phyloP scores from a whole-genome alignment of 1,140 invertebrate genomes.

The Drosophila parabipectinata region DNA sequence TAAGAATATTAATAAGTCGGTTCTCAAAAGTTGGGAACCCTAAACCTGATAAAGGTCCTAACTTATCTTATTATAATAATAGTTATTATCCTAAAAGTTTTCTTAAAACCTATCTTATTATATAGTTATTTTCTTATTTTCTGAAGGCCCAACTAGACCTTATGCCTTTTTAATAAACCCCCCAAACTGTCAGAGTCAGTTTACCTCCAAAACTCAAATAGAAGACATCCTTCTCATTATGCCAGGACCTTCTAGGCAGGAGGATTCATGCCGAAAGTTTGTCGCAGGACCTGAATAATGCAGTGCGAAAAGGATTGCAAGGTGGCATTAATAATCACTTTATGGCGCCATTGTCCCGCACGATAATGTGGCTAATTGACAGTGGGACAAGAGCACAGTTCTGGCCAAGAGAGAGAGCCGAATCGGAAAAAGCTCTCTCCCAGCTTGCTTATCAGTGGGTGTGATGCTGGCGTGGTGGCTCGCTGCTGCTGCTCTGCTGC shows the following conservation, averaged over 20 bases:
- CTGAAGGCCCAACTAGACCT: too few species aligned
- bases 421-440: constrained; percentile 49
- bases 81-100: too few species aligned
- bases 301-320: constrained; percentile 29
- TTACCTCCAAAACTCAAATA: not conserved
- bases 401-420: constrained; percentile 23
- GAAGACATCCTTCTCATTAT: constrained; percentile 8
- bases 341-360: constrained; percentile 39
- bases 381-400: constrained; percentile 7
- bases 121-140: not conserved
- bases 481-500: constrained; percentile 24
- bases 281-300: constrained; percentile 20
- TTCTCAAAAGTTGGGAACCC: too few species aligned
- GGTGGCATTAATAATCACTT: constrained; percentile 47
- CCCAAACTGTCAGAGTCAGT: constrained; percentile 3
- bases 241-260: constrained; percentile 10
- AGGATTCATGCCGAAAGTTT: constrained; percentile 13
- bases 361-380: constrained; percentile 43
- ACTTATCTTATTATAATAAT: too few species aligned
- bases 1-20: too few species aligned
- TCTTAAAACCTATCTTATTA: not conserved
- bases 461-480: constrained; percentile 40
- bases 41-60: too few species aligned
- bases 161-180: not conserved
- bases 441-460: constrained; percentile 61